Evolutionary conservation across 2,888 invertebrate genomes (phyloP), one percentile per base, ranked within the genome.

Genomic region (Falcaria lacertinaria): DNA sequence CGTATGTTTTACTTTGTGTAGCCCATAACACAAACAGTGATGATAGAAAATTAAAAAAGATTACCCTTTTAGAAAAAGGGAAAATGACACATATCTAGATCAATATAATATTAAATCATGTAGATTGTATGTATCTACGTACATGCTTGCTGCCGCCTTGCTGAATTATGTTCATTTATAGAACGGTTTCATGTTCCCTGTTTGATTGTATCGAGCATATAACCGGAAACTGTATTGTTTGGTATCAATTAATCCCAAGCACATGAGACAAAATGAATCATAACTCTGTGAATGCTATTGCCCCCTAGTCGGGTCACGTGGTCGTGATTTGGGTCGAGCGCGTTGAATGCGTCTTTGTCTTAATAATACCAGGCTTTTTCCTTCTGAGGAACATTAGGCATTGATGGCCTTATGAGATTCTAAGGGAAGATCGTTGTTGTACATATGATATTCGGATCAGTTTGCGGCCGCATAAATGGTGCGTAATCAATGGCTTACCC

Each of bases 341-440:
- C 47, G 45, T 35, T 54, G 51, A 62, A 60, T 59, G 47, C 48
- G 63, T 47, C 60, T 62, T 60, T 60, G 63, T 60, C 59, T 52
- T 54, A 48, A 60, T 52, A 59, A 48, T 52, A 50, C 55, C 47
- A 49, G 43, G 52, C 49, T 57, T 60, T 60, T 54, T 60, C 52
- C 45, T 48, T 50, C 40, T 34, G 39, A 33, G 16, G 17, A 35
- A 45, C 46, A 47, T 52, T 22, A 22, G 37, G 22, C 15, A 22
- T 16, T 37, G 22, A 25, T 22, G 38, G 46, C 47, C 44, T 44
- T 48, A 47, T 52, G 42, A 47, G 51, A 41, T 37, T 37, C 25
- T 13, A 1, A 19, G 8, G 37, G 22, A 25, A 14, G 14, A 37
- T 14, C 37, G 17, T 35, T 37, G 36, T 37, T 37, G 36, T 37